Percentiles rank a stretch among this genome's conserved stretches.
phyloP scores from a whole-genome alignment of 2,113 vertebrate species.

The Nerophis ophidion region DNA sequence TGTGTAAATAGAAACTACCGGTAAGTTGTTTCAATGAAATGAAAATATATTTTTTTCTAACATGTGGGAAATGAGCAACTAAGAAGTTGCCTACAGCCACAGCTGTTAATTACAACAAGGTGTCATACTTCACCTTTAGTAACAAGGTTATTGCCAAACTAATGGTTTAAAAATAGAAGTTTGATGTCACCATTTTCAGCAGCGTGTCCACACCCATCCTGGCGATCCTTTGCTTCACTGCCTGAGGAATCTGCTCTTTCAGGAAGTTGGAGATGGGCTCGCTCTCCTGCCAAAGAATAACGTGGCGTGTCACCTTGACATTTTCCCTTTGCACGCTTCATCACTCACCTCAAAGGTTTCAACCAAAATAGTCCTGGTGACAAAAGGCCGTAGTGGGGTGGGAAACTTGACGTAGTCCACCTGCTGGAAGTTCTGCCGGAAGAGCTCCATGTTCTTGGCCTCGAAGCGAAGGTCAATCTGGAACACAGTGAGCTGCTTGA shows the following conservation, averaged over 20 bases:
- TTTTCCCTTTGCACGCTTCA: not conserved
- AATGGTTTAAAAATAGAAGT: too few relatives aligned
- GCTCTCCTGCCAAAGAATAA: slow-evolving; percentile 74
- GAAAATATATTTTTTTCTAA: too few relatives aligned
- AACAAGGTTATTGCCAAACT: too few relatives aligned
- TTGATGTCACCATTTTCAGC: slow-evolving; percentile 84
- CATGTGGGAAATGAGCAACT: too few relatives aligned
- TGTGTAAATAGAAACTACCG: too few relatives aligned
- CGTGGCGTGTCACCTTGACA: too few relatives aligned
- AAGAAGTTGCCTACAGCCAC: too few relatives aligned
- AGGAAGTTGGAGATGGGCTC: slow-evolving; percentile 86
- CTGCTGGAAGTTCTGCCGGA: slow-evolving; percentile 81
- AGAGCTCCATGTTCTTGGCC: slow-evolving; percentile 86
- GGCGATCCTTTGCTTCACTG: slow-evolving; percentile 82
- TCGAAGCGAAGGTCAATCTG: slow-evolving; percentile 91
- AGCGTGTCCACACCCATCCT: slow-evolving; percentile 87
- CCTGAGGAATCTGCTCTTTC: slow-evolving; percentile 59
- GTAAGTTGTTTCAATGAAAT: too few relatives aligned
- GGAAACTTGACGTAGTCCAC: slow-evolving; percentile 87
- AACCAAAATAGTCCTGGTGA: slow-evolving; percentile 84
- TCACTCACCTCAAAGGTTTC: slow-evolving; percentile 87
- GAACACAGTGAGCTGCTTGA: not conserved
- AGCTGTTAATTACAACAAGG: too few relatives aligned
- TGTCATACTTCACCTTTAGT: too few relatives aligned
- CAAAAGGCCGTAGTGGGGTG: slow-evolving; percentile 81